phyloP scores from a whole-genome alignment of 2,888 invertebrate genomes.

The Cheilosia vulpina region DNA sequence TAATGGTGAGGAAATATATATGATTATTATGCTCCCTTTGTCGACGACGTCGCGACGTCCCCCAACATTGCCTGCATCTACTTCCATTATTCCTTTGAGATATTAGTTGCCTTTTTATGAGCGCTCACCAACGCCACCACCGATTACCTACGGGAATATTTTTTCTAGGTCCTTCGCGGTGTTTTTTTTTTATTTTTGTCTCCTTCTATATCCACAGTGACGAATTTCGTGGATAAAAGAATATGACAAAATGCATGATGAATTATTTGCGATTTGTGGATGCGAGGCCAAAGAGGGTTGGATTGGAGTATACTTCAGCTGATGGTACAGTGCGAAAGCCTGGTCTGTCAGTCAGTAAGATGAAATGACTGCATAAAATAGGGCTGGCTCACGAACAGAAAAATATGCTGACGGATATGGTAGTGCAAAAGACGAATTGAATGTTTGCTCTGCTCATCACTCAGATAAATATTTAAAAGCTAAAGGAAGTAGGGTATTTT shows the following conservation, averaged over 20 bases:
- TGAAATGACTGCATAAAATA: conserved; percentile 54
- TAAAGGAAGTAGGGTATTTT: conserved; percentile 34
- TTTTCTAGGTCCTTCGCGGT: conserved; percentile 33
- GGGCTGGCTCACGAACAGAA: conserved; percentile 14
- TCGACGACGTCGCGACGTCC: not conserved
- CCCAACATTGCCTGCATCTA: conserved; percentile 10
- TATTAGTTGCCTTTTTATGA: conserved; percentile 65
- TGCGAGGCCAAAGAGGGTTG: conserved; percentile 10
- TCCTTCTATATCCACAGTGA: conserved; percentile 13
- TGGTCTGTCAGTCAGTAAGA: conserved; percentile 24
- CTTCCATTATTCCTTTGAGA: conserved; percentile 60
- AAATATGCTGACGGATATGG: conserved; percentile 31
- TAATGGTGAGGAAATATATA: conserved; percentile 65
- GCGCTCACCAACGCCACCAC: conserved; percentile 22
- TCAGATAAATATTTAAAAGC: conserved; percentile 59
- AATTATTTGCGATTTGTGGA: conserved; percentile 67
- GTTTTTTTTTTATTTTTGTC: not conserved
- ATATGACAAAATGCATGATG: conserved; percentile 72
- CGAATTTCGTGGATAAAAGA: conserved; percentile 63
- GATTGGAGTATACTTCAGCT: conserved; percentile 4
- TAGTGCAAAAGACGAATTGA: conserved; percentile 57
- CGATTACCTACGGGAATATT: conserved; percentile 41
- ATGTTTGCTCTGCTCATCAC: conserved; percentile 55
- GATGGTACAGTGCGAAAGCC: not conserved
- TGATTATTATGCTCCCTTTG: conserved; percentile 27